These are phyloP conservation scores for Lasiurus cinereus DNA, from an alignment of 2,113 vertebrate genomes.

Conservation along the genomic window DNA sequence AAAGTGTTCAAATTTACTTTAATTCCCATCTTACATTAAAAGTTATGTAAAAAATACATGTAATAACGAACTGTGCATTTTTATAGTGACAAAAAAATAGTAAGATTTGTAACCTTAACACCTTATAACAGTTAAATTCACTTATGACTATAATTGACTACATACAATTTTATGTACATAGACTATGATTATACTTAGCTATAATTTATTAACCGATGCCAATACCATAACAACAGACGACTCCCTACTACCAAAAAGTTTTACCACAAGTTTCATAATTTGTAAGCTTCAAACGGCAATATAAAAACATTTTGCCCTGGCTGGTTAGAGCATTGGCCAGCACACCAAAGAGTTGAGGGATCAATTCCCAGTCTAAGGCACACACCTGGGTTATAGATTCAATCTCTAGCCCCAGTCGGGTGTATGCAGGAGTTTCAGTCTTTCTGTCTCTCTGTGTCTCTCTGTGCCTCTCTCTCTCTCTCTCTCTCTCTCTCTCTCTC, in stretches of 20 bases:
- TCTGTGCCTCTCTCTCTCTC: too few species aligned
- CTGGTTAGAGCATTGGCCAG: too few species aligned
- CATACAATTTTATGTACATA: background rate
- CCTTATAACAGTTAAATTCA: constrained; percentile 7
- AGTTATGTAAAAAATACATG: background rate
- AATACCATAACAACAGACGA: background rate
- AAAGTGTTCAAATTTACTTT: constrained; percentile 43
- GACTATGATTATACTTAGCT: background rate
- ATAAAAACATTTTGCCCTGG: background rate
- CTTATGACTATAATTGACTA: background rate
- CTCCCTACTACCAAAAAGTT: background rate
- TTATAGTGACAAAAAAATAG: background rate
- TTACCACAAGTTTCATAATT: background rate
- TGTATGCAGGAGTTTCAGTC: too few species aligned
- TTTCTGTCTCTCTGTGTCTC: too few species aligned
- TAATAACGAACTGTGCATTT: background rate
- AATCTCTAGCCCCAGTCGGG: too few species aligned
- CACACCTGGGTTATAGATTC: too few species aligned
- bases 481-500: too few species aligned
- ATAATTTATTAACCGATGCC: constrained; percentile 36
- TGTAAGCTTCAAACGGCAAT: constrained; percentile 19
- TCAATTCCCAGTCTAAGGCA: too few species aligned
- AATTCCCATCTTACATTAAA: constrained; percentile 48
- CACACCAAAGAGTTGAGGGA: too few species aligned
- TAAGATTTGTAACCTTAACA: constrained; percentile 13